Evolutionary conservation across 2,797 vertebrate genomes (phyloP).

Genomic region (Cygnus olor): DNA sequence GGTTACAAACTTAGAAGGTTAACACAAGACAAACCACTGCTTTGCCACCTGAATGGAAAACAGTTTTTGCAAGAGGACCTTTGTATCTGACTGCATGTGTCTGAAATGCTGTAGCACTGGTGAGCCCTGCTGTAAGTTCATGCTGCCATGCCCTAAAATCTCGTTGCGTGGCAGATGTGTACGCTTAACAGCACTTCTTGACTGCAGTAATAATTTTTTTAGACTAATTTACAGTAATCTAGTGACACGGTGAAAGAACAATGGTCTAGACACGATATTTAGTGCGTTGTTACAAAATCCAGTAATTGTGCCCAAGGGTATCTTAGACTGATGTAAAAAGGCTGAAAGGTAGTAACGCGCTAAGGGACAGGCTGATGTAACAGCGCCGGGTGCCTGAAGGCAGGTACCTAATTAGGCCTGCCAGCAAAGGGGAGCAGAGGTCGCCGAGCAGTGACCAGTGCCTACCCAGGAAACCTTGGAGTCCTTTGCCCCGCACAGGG

Average conservation of each 20-base stretch:
- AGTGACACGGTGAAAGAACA: neutral
- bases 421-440: neutral
- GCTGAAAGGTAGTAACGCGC: slow-evolving; percentile 68
- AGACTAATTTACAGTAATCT: neutral
- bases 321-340: slow-evolving; percentile 77
- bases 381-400: slow-evolving; percentile 23
- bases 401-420: neutral
- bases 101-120: neutral
- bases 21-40: rapidly evolving
- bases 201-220: neutral
- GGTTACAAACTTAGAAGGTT: neutral
- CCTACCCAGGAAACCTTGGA: neutral
- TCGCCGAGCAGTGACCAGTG: neutral
- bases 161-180: neutral
- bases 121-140: neutral
- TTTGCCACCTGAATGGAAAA: neutral
- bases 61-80: neutral
- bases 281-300: slow-evolving; percentile 41
- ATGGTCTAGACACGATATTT: slow-evolving; percentile 32
- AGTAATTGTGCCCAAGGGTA: slow-evolving; percentile 69
- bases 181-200: neutral
- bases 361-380: slow-evolving; percentile 79
- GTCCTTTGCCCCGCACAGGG: rapidly evolving
- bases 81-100: too few relatives aligned
- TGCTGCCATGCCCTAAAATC: neutral